Evolutionary conservation across 2,113 vertebrate genomes (phyloP).

Genomic region (Meleagris gallopavo): DNA sequence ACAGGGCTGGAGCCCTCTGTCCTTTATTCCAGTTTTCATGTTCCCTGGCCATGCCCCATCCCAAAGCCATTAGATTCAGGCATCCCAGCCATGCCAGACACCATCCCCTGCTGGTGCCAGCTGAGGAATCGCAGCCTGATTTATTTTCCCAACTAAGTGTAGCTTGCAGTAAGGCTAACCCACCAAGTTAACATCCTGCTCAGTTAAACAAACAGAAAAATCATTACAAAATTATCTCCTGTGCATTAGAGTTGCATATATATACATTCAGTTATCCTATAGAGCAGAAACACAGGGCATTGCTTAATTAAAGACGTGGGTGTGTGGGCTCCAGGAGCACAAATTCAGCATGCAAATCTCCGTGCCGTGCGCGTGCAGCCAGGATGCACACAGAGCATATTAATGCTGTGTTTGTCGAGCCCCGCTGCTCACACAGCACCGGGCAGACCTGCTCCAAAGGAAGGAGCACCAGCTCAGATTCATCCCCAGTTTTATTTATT

Average conservation of each 20-base stretch:
- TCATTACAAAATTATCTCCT: constrained; percentile 24
- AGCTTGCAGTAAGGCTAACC: not conserved
- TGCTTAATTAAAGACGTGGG: constrained; percentile 48
- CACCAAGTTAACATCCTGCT: not conserved
- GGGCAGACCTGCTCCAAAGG: not conserved
- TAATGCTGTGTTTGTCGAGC: not conserved
- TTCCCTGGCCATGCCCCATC: rapidly evolving
- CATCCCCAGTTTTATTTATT: not conserved
- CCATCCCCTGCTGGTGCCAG: not conserved
- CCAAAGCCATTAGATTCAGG: rapidly evolving
- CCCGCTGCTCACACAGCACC: not conserved
- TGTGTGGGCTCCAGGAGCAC: constrained; percentile 19
- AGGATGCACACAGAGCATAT: not conserved
- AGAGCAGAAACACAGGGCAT: not conserved
- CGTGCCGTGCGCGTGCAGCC: not conserved
- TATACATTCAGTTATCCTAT: constrained; percentile 11
- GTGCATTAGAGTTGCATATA: constrained; percentile 20
- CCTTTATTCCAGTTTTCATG: not conserved
- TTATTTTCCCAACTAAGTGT: not conserved
- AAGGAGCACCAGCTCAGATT: not conserved
- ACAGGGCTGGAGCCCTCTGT: not conserved
- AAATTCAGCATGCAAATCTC: constrained; percentile 44
- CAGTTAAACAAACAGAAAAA: constrained; percentile 49
- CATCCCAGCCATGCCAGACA: not conserved
- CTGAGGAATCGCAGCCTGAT: not conserved